Base-by-base conservation (phyloP, 2,888 invertebrate genomes). In the Tachina grossa region DNA sequence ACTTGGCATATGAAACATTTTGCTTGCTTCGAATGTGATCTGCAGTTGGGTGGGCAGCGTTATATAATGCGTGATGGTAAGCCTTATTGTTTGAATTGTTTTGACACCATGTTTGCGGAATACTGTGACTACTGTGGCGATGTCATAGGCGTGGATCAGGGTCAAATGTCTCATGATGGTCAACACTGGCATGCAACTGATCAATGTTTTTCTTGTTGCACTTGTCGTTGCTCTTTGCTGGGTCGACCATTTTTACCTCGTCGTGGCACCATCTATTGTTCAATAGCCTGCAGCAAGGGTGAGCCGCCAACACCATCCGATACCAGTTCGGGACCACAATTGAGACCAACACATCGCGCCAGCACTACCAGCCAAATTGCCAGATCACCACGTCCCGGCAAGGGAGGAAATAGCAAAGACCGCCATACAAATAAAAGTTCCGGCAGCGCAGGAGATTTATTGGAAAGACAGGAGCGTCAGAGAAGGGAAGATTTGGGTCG, bases 1-100 rank as follows among this genome's bases (percentile, higher is more conserved):
- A 98, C 98, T 41, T 99, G 99, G 99, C 99, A 99, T 93, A 98
- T 99, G 98, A 97, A 97, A 89, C 99, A 99, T 93, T 99, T 99
- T 92, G 97, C 98, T 22, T 99, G 99, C 92, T 96, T 97, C 85
- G 98, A 98, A 92, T 99, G 99, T 94, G 96, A 97, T 90, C 94
- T 96, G 72, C 96, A 98, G 93, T 95, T 99, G 79, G 99, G 99
- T n/a, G 99, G 99, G 0, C 98, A 98, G 93, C 95, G 98, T 0
- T 99, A 99, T 94, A 98, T 99, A 90, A 98, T 99, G 98, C 94
- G 98, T 31, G 98, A 98, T 88, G 97, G 97, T n/a, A 95, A 97
- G 74, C 98, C 98, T 10, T 99, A 97, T 93, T 99, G 98, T 93
- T 95, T 98, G 88, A 95, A 96, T 89, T 99, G 99, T 94, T 99